Conservation (phyloP, 2,113 vertebrate genomes). For the Notarius lentiginosus region DNA sequence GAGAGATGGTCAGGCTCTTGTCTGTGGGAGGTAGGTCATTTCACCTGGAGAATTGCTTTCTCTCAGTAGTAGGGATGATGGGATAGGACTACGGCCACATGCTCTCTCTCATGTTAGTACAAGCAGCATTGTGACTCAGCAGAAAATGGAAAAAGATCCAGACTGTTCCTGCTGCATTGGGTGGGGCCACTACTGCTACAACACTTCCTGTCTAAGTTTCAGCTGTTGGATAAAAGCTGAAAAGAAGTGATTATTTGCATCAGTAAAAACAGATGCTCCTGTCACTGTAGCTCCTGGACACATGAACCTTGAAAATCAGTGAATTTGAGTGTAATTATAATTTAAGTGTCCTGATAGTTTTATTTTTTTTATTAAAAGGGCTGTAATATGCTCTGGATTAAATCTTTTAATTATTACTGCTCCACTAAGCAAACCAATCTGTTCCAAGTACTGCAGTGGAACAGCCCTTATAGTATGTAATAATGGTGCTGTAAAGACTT, state of each 20-base stretch:
- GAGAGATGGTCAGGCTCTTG: conserved; percentile 24
- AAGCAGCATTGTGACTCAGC: conserved; percentile 46
- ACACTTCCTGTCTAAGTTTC: background rate
- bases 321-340: background rate
- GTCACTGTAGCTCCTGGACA: background rate
- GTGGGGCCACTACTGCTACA: conserved; percentile 1
- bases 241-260: background rate
- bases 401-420: background rate
- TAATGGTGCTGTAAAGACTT: background rate
- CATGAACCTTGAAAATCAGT: background rate
- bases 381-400: background rate
- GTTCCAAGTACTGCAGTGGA: background rate
- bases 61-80: conserved; percentile 28
- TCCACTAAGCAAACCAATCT: background rate
- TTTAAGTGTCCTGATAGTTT: background rate
- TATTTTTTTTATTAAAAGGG: background rate
- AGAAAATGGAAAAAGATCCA: conserved; percentile 26
- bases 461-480: background rate
- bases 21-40: conserved; percentile 44
- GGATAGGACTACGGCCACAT: conserved; percentile 18
- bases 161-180: background rate
- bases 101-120: conserved; percentile 12
- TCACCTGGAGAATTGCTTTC: conserved; percentile 47
- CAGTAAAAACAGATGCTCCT: background rate
- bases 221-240: background rate